phyloP scores from a whole-genome alignment of 1,140 invertebrate species.

The Pissodes strobi region DNA sequence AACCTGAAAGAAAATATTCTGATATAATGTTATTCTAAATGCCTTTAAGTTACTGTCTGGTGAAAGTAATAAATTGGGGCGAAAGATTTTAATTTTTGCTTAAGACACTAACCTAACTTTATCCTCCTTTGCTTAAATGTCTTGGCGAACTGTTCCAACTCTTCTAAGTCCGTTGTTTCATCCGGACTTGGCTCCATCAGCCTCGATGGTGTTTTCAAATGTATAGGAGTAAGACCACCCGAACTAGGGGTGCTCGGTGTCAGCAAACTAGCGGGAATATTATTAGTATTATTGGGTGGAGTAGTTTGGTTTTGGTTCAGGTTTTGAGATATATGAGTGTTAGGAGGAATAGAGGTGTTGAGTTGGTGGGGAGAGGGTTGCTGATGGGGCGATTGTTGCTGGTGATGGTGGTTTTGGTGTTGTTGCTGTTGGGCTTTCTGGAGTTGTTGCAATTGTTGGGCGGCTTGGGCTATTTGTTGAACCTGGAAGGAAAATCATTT shows the following conservation, averaged over 20 bases:
- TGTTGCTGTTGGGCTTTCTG: slow-evolving; percentile 83
- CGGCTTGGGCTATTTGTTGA: slow-evolving; percentile 79
- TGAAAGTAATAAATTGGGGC: neutral
- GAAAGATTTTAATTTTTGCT: neutral
- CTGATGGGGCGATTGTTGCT: slow-evolving; percentile 71
- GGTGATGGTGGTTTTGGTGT: slow-evolving; percentile 79
- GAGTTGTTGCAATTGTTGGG: slow-evolving; percentile 79
- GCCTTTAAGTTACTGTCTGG: neutral
- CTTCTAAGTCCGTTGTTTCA: slow-evolving; percentile 93
- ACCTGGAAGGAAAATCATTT: slow-evolving; percentile 60
- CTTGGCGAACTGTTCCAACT: slow-evolving; percentile 95
- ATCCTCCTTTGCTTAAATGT: slow-evolving; percentile 95
- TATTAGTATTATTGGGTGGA: slow-evolving; percentile 49
- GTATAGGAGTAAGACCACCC: slow-evolving; percentile 58
- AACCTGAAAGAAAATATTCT: slow-evolving; percentile 69
- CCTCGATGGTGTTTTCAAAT: slow-evolving; percentile 61
- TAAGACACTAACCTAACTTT: slow-evolving; percentile 72
- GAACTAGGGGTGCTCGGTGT: slow-evolving; percentile 64
- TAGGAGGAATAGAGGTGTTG: slow-evolving; percentile 60
- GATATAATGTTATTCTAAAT: slow-evolving; percentile 21
- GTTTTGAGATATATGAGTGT: slow-evolving; percentile 52
- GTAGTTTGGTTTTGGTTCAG: slow-evolving; percentile 53
- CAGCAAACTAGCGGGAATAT: slow-evolving; percentile 58
- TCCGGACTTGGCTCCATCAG: slow-evolving; percentile 80
- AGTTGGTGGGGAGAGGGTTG: slow-evolving; percentile 57